Evolutionary conservation across 2,113 vertebrate genomes (phyloP).

Genomic region (Tragulus kanchil): DNA sequence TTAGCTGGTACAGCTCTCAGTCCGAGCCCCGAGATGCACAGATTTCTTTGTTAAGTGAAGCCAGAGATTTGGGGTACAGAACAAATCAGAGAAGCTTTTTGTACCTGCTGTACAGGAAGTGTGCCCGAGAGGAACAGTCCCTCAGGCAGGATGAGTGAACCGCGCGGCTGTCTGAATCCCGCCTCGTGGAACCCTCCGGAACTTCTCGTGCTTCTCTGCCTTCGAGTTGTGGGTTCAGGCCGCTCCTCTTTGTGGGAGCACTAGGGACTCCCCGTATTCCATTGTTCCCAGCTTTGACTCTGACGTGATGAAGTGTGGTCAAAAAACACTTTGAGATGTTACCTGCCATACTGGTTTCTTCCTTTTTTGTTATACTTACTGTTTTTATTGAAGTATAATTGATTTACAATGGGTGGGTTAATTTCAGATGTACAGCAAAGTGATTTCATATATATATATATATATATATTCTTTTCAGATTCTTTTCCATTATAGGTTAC

Average conservation of each 20-base stretch:
- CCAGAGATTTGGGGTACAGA: background rate
- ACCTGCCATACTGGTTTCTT: background rate
- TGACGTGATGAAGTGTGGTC: background rate
- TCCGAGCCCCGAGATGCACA: background rate
- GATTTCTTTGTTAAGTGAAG: conserved; percentile 18
- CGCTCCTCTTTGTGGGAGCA: background rate
- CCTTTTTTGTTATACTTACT: background rate
- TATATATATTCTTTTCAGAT: background rate
- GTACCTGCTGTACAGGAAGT: background rate
- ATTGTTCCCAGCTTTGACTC: background rate
- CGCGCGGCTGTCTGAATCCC: background rate
- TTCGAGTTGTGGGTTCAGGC: background rate
- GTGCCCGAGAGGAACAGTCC: background rate
- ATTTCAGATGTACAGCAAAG: background rate
- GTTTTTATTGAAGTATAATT: background rate
- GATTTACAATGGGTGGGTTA: background rate
- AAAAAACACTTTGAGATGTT: background rate
- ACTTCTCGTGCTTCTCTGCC: rapidly evolving
- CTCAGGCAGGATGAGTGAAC: background rate
- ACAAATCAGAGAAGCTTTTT: background rate
- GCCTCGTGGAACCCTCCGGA: background rate
- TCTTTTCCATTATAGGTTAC: background rate
- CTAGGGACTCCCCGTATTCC: background rate
- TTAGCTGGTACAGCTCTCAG: background rate
- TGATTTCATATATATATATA: background rate